Evolutionary conservation across 2,888 invertebrate genomes (phyloP), one percentile per base, ranked within the genome.

Genomic region (Gisinianus flammeolus): DNA sequence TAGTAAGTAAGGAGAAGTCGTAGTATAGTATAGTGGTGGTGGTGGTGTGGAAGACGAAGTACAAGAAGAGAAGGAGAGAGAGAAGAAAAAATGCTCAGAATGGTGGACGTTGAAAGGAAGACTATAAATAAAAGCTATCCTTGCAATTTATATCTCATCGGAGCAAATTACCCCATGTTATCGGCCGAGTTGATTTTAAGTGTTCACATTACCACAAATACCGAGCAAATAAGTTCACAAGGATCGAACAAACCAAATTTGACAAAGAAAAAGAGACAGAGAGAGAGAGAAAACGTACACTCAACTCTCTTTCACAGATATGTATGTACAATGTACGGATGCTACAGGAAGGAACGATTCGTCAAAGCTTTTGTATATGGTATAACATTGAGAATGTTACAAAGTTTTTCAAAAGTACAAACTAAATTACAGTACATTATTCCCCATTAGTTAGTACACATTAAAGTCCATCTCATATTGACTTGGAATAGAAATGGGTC

Each of bases 71-170:
- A 22, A n/a, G 56, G 56, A 56, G 5, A 58, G 58, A n/a, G 22
- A 22, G 56, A 22, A 22, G 56, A 56, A 58, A 58, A 58, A 58
- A 58, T 44, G 22, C 6, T 58, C 6, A n/a, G 58, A 58, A 24
- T 58, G 22, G 58, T 58, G 58, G 58, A 58, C 58, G 58, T 58
- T 58, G 58, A 58, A 58, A 58, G 58, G 58, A 58, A 6, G 6
- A 12, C 58, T 58, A 58, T 58, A 58, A 58, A 58, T 58, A 58
- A 58, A 58, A 58, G 58, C 58, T 58, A 67, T 68, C 68, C 58
- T 56, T 70, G 77, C 77, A 72, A 72, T 77, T 77, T 77, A 77
- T 71, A 72, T 77, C 71, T 77, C 77, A 72, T 77, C 71, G 71
- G 64, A 77, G 71, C 62, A 77, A 75, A 75, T 75, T 44, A 64